phyloP scores from a whole-genome alignment of 2,113 vertebrate genomes.

The Triplophysa tibetana region DNA sequence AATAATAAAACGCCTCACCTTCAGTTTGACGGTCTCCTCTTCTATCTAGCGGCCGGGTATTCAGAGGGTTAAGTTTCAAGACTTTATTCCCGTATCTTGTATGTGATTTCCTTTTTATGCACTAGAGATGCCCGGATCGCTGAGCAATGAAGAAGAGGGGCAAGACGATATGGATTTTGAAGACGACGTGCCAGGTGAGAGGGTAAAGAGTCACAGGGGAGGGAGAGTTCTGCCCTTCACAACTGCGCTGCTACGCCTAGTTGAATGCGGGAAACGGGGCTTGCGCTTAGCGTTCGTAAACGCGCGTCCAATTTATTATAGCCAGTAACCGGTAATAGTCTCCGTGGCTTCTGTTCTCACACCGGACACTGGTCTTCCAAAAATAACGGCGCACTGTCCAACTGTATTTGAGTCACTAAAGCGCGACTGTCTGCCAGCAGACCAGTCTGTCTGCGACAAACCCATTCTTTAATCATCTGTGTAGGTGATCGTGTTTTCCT shows the following conservation, averaged over 20 bases:
- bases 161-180: slow-evolving; percentile 84
- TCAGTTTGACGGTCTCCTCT: slow-evolving; percentile 49
- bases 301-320: slow-evolving; percentile 53
- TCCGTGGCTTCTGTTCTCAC: slow-evolving; percentile 16
- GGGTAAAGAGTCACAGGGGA: slow-evolving; percentile 56
- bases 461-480: slow-evolving; percentile 12
- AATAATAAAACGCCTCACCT: slow-evolving; percentile 42
- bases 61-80: slow-evolving; percentile 76
- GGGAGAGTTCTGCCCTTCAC: slow-evolving; percentile 71
- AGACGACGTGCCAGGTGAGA: slow-evolving; percentile 84
- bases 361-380: slow-evolving; percentile 18
- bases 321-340: slow-evolving; percentile 34
- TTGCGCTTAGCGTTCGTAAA: slow-evolving; percentile 48
- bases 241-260: slow-evolving; percentile 71
- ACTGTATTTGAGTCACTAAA: slow-evolving; percentile 18
- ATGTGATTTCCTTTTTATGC: slow-evolving; percentile 72
- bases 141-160: slow-evolving; percentile 83
- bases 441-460: slow-evolving; percentile 6
- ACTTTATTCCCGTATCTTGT: slow-evolving; percentile 66
- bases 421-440: slow-evolving; percentile 6
- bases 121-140: slow-evolving; percentile 83
- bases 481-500: background rate
- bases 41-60: slow-evolving; percentile 52
- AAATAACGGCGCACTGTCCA: slow-evolving; percentile 18
- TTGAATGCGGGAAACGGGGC: slow-evolving; percentile 79